Percentiles rank a stretch among this genome's conserved stretches.
These are phyloP conservation scores for Hafferia zeledoni DNA, from an alignment of 2,797 vertebrate species.

Conservation along the genomic window DNA sequence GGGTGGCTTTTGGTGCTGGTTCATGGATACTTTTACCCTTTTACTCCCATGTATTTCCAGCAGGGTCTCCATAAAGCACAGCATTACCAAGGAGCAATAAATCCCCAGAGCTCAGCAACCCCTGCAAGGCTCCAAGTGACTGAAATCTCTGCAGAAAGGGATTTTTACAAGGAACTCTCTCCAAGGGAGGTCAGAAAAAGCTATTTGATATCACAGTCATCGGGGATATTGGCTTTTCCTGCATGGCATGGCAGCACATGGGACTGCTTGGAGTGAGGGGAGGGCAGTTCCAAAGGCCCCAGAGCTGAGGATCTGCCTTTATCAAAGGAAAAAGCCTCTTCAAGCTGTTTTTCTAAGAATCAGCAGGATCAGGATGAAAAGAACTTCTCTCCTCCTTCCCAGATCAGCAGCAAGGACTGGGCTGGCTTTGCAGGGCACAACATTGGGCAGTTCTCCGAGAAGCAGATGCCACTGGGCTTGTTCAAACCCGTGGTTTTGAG, in stretches of 20 bases:
- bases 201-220: background rate
- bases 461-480: background rate
- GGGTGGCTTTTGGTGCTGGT: background rate
- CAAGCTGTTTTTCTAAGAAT: background rate
- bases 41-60: background rate
- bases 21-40: background rate
- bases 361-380: background rate
- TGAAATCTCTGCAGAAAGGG: background rate
- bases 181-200: background rate
- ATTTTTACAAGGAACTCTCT: slow-evolving; percentile 11
- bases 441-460: background rate
- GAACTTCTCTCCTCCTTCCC: background rate
- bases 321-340: background rate
- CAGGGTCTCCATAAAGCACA: background rate
- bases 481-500: background rate
- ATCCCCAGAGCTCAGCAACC: background rate
- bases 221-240: background rate
- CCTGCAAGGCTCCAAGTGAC: background rate
- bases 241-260: background rate
- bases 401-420: background rate
- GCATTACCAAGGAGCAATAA: background rate
- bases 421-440: background rate
- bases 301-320: background rate
- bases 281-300: background rate
- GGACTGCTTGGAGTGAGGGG: background rate